Evolutionary conservation across 2,113 vertebrate species (phyloP).

Genomic region (Ovis aries): DNA sequence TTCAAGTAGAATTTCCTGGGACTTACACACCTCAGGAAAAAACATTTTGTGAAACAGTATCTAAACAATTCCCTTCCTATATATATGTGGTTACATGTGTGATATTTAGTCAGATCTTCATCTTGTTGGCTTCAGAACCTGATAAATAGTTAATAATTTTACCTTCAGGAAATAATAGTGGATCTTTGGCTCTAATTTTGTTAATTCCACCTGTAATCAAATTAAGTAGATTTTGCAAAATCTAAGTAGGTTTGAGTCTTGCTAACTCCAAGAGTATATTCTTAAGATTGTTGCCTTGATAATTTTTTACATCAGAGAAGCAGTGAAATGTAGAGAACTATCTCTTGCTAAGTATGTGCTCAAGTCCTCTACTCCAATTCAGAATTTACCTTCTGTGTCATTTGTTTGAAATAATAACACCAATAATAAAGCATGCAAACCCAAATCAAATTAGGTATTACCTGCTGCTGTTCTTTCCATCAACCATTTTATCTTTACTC

Average conservation of each 20-base stretch:
- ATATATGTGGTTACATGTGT: background rate
- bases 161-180: conserved; percentile 14
- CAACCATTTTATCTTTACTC: background rate
- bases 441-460: conserved; percentile 22
- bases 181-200: background rate
- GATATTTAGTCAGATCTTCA: background rate
- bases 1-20: background rate
- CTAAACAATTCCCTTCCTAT: background rate
- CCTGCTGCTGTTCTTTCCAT: background rate
- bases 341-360: background rate
- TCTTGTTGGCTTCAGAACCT: background rate
- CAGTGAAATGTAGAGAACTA: background rate
- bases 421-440: conserved; percentile 12
- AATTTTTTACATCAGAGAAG: conserved; percentile 15
- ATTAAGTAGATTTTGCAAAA: background rate
- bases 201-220: background rate
- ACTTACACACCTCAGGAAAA: background rate
- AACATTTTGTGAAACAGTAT: background rate
- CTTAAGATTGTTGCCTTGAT: background rate
- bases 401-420: conserved; percentile 17
- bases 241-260: background rate
- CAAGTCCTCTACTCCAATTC: conserved; percentile 1
- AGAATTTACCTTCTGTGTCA: conserved; percentile 23
- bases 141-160: background rate
- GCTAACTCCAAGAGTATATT: background rate